These are phyloP conservation scores for Volucella inflata DNA, from an alignment of 2,888 invertebrate species.

Conservation along the genomic window DNA sequence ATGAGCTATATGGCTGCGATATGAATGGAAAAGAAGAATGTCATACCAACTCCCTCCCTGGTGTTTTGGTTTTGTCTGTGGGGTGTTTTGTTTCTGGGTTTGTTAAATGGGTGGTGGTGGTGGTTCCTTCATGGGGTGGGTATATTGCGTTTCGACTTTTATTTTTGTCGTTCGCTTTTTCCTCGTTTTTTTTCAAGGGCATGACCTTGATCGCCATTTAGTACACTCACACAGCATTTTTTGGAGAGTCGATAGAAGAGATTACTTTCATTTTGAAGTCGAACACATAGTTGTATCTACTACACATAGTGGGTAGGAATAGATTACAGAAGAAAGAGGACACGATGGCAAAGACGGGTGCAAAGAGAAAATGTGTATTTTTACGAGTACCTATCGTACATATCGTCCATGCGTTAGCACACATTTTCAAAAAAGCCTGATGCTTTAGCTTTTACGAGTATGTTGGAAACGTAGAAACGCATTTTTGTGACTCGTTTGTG, in stretches of 20 bases:
- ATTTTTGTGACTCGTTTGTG: too few relatives aligned
- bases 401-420: too few relatives aligned
- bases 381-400: too few relatives aligned
- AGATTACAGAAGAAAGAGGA: too few relatives aligned
- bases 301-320: too few relatives aligned
- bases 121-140: slow-evolving; percentile 23
- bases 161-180: slow-evolving; percentile 42
- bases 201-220: slow-evolving; percentile 70
- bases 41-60: neutral
- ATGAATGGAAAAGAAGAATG: slow-evolving; percentile 23
- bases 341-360: neutral
- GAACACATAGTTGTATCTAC: neutral
- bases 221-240: slow-evolving; percentile 58
- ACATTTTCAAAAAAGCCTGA: too few relatives aligned
- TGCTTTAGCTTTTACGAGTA: too few relatives aligned
- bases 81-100: slow-evolving; percentile 29
- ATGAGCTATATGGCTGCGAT: neutral
- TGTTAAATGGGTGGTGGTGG: neutral
- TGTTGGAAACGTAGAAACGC: too few relatives aligned
- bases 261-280: slow-evolving; percentile 32
- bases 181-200: slow-evolving; percentile 66
- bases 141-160: slow-evolving; percentile 64
- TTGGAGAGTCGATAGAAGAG: slow-evolving; percentile 19
- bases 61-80: slow-evolving; percentile 31
- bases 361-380: neutral